Evolutionary conservation across 2,113 vertebrate species (phyloP).

Genomic region (Plecotus auritus): DNA sequence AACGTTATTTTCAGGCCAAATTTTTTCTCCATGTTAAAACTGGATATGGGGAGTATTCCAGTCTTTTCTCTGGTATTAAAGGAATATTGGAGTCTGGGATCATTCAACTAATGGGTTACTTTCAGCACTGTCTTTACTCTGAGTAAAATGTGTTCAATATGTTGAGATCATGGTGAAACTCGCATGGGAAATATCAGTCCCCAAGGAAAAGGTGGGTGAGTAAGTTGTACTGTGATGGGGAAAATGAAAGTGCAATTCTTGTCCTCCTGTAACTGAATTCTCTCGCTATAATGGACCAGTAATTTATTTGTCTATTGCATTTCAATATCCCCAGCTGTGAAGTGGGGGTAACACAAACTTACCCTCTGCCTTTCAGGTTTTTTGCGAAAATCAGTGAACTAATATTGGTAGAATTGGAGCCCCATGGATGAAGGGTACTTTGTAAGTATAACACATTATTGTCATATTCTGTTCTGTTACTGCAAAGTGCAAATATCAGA

Average conservation of each 20-base stretch:
- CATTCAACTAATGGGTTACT: background rate
- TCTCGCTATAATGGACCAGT: background rate
- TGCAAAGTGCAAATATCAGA: conserved; percentile 51
- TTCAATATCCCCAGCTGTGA: conserved; percentile 57
- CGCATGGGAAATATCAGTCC: background rate
- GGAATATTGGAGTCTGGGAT: background rate
- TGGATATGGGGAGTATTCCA: background rate
- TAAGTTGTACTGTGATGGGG: background rate
- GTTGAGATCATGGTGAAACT: background rate
- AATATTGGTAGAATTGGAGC: conserved; percentile 79
- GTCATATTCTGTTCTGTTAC: conserved; percentile 67
- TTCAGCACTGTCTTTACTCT: background rate
- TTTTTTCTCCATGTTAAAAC: conserved; percentile 28
- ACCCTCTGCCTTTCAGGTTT: conserved; percentile 77
- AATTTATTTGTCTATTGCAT: conserved; percentile 27
- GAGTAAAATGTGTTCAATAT: background rate
- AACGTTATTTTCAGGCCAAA: conserved; percentile 56
- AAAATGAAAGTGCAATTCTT: background rate
- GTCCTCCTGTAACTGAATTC: background rate
- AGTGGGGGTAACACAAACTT: conserved; percentile 77
- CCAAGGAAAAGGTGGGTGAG: background rate
- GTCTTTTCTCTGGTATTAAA: background rate
- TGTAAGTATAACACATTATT: conserved; percentile 76
- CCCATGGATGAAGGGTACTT: conserved; percentile 79
- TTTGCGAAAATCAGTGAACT: conserved; percentile 79